Evolutionary conservation across 1,140 invertebrate species (phyloP), one percentile per base, ranked within the genome.

Genomic region (Orius insidiosus): DNA sequence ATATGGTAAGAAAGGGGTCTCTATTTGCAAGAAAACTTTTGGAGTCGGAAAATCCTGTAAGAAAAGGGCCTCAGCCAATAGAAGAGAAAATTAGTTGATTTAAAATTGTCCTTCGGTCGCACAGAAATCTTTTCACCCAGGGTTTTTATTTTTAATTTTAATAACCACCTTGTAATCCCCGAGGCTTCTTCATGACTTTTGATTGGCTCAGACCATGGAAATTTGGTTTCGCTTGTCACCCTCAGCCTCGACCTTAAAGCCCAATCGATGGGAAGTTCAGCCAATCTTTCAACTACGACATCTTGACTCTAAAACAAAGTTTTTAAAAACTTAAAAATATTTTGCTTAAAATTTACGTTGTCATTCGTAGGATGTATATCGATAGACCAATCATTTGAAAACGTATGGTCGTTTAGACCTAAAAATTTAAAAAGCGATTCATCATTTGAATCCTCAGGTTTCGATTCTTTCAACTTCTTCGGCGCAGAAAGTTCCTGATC

Each of bases 131-230:
- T n/a, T n/a, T n/a, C n/a, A n/a, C n/a, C n/a, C n/a, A n/a, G n/a
- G n/a, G n/a, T n/a, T n/a, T n/a, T n/a, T n/a, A n/a, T n/a, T n/a
- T n/a, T n/a, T n/a, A n/a, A n/a, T n/a, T n/a, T n/a, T n/a, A n/a
- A n/a, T n/a, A n/a, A n/a, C 24, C 3, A 71, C 60, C 75, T 78
- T 33, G 83, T 88, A 2, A 85, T 78, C 1, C 88, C 88, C 10
- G 81, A 88, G 30, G 88, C 85, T 64, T 93, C 78, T 65, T 94
- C 88, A 58, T 76, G 82, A 0, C 85, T 81, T 63, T 87, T 85
- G 10, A 85, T 62, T 56, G 76, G 81, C 45, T 71, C 68, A 49
- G 72, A 80, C 78, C 83, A 87, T 5, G 77, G 72, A 64, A 92
- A 83, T n/a, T 81, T 74, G 53, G 76, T 78, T 0, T 69, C 58